Evolutionary conservation across 2,113 vertebrate species (phyloP), one percentile per base, ranked within the genome.

Genomic region (Rhinichthys klamathensis): DNA sequence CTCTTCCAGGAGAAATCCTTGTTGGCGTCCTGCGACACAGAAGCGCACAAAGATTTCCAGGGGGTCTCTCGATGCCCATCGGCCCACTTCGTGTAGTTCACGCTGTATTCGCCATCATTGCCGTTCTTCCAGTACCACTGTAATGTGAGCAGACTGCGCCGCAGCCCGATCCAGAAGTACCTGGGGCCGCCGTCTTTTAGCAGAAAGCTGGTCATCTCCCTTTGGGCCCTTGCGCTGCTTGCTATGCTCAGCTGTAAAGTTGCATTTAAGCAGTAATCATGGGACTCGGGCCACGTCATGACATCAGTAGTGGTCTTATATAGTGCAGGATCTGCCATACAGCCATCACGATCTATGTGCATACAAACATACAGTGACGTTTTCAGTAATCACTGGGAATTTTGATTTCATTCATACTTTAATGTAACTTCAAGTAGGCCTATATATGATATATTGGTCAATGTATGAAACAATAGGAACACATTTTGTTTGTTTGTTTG

Each of bases 111-210:
- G n/a, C 32, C 58, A 8, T 35, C 30, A 56, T 82, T 38, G 46
- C 49, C 12, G 6, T 2, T 87, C 2, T 93, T 58, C 94, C 94
- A 94, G 90, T 93, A 93, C 93, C 93, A 95, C 3, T 87, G n/a
- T 0, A 89, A 90, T 0, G 49, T 92, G 67, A 61, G 11, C 2
- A 92, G 85, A 84, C 87, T 91, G 1, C 89, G 91, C 0, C 94
- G 89, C 88, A 94, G 80, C 38, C 94, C 94, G 10, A 95, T 91
- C 94, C 94, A 95, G 10, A 77, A 78, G 0, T 74, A 25, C 18
- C 21, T 49, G 7, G 0, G 3, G 23, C 7, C 3, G 0, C 0
- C 4, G 1, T 2, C 0, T 0, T 18, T 6, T 3, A 0, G 0
- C 1, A 94, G 78, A 4, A 18, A 51, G 0, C 0, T 0, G 41